Base-by-base conservation (phyloP, 30 jellyfish, hydroid and myxozoan genomes). In the Rhopilema esculentum region DNA sequence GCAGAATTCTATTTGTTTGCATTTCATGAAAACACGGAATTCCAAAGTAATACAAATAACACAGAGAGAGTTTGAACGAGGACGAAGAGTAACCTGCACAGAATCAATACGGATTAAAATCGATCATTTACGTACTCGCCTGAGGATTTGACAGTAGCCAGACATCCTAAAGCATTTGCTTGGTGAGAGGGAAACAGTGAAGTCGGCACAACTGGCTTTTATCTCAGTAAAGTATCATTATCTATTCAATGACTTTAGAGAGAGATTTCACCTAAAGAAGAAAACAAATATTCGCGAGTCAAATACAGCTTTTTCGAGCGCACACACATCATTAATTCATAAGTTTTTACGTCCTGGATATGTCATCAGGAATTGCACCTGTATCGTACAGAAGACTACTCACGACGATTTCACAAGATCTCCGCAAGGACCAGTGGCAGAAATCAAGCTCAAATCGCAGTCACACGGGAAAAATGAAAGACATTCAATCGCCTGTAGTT, bases 291-390 rank as follows among this genome's bases (percentile, higher is more conserved):
- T 48, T 51, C 67, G 72, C 28, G 82, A 69, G 66, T 48, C 0
- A 70, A 72, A 84, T 71, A 84, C 64, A 49, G 78, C 65, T 68
- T 79, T 80, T 80, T 80, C 90, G 66, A 63, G 82, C 82, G 48
- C 80, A 31, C 28, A 27, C 64, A 71, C 52, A 80, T 80, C 50
- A 80, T 66, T 80, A 32, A 80, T 80, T 80, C 90, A 80, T 80
- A 66, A 48, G 90, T 31, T 71, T 71, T 50, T 25, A 16, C 82
- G 75, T 63, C 66, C 65, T 70, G 83, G 72, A 53, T 72, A 85
- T 85, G 94, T 85, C 94, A 85, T 85, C 76, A 68, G 82, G 66
- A 26, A 74, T 85, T 65, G 87, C 94, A 67, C 94, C 94, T 73
- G 94, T 85, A 28, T 85, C 94, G 23, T 85, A 85, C 94, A 85